phyloP scores from a whole-genome alignment of 2,113 vertebrate genomes.

The Phalacrocorax brasilianus region DNA sequence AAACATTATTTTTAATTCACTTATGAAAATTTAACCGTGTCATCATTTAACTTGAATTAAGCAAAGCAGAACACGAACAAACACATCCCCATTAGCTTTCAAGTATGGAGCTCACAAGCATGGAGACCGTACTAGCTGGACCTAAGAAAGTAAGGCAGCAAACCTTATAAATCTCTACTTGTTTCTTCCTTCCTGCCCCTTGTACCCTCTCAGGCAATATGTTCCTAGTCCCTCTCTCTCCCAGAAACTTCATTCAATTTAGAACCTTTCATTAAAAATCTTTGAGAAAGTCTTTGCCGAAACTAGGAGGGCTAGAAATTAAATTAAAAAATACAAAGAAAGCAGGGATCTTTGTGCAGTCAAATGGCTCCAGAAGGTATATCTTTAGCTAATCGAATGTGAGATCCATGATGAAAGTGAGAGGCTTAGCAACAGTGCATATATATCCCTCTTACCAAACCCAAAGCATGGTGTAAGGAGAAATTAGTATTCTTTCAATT shows the following conservation, averaged over 20 bases:
- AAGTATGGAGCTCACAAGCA: not conserved
- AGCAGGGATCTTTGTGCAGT: not conserved
- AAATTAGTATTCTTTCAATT: not conserved
- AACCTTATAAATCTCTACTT: not conserved
- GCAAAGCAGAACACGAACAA: not conserved
- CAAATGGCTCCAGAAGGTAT: not conserved
- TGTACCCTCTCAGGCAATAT: not conserved
- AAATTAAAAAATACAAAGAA: not conserved
- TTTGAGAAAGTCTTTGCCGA: not conserved
- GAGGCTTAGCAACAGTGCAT: not conserved
- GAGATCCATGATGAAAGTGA: not conserved
- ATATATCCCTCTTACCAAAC: not conserved
- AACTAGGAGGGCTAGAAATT: not conserved
- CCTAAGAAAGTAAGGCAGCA: not conserved
- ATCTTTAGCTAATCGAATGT: not conserved
- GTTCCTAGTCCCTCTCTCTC: not conserved
- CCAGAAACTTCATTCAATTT: not conserved
- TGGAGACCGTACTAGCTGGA: not conserved
- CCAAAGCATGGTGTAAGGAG: not conserved
- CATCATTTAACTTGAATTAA: not conserved
- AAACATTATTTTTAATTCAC: not conserved
- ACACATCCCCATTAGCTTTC: not conserved
- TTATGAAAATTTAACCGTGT: not conserved
- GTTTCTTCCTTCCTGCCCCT: not conserved
- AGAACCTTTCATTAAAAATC: not conserved